Evolutionary conservation across 2,113 vertebrate species (phyloP), one percentile per base, ranked within the genome.

Genomic region (Gallinago jamesoni): DNA sequence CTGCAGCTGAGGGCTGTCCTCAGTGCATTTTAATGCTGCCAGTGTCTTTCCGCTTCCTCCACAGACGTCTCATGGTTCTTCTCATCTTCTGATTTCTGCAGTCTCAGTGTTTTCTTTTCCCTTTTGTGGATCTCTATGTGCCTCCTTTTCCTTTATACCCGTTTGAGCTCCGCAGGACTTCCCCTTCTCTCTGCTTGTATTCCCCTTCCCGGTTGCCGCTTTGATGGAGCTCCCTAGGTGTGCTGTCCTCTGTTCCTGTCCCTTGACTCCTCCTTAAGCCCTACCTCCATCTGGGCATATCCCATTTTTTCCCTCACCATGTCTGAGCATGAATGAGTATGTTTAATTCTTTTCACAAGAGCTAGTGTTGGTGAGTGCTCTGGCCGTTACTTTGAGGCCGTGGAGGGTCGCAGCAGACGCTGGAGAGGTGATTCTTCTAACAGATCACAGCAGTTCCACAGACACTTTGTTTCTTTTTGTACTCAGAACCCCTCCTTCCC

Each of bases 21-120:
- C 1, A 2, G 33, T 48, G 77, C n/a, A 8, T 89, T 82, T 77
- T 27, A 63, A 52, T 52, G 67, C 67, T 60, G 75, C 48, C 14
- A 7, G 10, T 60, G n/a, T 45, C 76, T 86, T 79, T 68, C 66
- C 60, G 68, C 86, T 84, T 97, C 96, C 87, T 94, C 82, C 39
- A 19, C 48, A 48, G 68, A 20, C 2, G 14, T 91, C 84, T 78
- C 6, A 0, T 43, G 53, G 52, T 84, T 81, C 66, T 81, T 85
- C 74, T 92, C 55, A 48, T 95, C 76, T 45, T 55, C 53, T 90
- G 72, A 18, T 73, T 96, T 96, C 74, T 96, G 95, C 91, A 68
- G 47, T 24, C 66, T 84, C 69, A 45, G 93, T 59, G 56, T 39
- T 94, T 95, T 62, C 35, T 93, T 89, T 64, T 67, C 69, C 43